Percentiles rank a stretch among this genome's conserved stretches.
Conservation (phyloP, 2,888 invertebrate species). For the Ochropleura plecta region DNA sequence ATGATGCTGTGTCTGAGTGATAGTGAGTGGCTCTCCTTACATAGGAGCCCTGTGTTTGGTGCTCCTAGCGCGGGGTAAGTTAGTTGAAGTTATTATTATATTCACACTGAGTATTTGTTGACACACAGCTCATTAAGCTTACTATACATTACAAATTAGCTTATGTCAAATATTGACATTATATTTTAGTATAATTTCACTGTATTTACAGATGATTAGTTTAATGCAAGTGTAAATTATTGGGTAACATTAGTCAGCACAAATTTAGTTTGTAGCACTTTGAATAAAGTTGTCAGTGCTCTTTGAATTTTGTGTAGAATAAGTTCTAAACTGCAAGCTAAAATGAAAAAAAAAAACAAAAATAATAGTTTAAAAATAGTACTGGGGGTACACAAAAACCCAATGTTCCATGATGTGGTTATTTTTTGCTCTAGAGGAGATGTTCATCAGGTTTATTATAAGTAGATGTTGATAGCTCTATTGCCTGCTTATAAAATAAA, state of each 20-base stretch:
- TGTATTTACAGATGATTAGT: slow-evolving; percentile 51
- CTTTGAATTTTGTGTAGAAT: neutral
- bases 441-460: slow-evolving; percentile 10
- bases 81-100: slow-evolving; percentile 21
- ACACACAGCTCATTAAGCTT: slow-evolving; percentile 41
- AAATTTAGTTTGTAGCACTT: slow-evolving; percentile 5
- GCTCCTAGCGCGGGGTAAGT: slow-evolving; percentile 47
- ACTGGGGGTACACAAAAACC: no score
- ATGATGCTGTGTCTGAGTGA: slow-evolving; percentile 51
- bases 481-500: slow-evolving; percentile 5
- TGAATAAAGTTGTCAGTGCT: neutral
- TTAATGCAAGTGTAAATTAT: slow-evolving; percentile 34
- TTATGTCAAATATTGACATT: slow-evolving; percentile 60
- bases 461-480: neutral
- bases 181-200: slow-evolving; percentile 54
- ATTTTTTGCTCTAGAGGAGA: slow-evolving; percentile 2
- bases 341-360: neutral
- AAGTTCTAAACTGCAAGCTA: neutral
- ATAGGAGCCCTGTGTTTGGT: neutral
- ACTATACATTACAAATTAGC: slow-evolving; percentile 49
- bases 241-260: slow-evolving; percentile 32
- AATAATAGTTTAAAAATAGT: neutral
- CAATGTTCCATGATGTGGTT: neutral
- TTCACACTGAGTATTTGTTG: slow-evolving; percentile 44
- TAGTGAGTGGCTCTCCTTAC: slow-evolving; percentile 21